Evolutionary conservation across 2,797 vertebrate species (phyloP).

Genomic region (Pipistrellus pygmaeus): DNA sequence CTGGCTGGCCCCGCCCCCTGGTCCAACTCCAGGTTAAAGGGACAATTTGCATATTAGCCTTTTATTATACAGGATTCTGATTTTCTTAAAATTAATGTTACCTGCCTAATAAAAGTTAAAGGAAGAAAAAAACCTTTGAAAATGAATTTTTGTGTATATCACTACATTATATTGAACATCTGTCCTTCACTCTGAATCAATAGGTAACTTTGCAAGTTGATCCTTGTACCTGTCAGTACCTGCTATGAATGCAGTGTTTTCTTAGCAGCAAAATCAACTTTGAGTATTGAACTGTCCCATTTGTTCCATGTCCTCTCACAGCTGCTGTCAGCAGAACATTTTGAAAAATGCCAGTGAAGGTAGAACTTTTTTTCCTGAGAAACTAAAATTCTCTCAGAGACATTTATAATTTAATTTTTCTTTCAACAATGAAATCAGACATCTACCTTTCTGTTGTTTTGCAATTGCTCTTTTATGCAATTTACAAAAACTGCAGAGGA

Average conservation of each 20-base stretch:
- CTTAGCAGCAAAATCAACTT: neutral
- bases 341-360: neutral
- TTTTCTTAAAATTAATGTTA: conserved; percentile 46
- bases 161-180: neutral
- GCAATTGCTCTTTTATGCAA: neutral
- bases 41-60: too few relatives aligned
- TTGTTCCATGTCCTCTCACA: neutral
- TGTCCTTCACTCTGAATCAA: conserved; percentile 54
- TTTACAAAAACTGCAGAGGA: neutral
- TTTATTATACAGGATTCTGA: neutral
- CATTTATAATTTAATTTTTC: neutral
- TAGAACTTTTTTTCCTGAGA: neutral
- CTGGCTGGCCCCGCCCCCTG: too few relatives aligned
- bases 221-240: neutral
- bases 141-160: conserved; percentile 4
- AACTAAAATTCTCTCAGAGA: conserved; percentile 24
- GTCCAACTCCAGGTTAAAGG: too few relatives aligned
- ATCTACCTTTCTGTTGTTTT: neutral
- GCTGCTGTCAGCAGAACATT: neutral
- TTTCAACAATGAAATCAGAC: conserved; percentile 2
- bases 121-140: neutral
- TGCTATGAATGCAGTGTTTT: neutral
- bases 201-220: conserved; percentile 62
- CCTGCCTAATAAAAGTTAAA: conserved; percentile 33
- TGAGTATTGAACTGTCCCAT: neutral